A percentile compares a stretch with the other conserved stretches of the same genome.
Conservation (phyloP, 2,888 invertebrate genomes). For the Rotaria macrura region DNA sequence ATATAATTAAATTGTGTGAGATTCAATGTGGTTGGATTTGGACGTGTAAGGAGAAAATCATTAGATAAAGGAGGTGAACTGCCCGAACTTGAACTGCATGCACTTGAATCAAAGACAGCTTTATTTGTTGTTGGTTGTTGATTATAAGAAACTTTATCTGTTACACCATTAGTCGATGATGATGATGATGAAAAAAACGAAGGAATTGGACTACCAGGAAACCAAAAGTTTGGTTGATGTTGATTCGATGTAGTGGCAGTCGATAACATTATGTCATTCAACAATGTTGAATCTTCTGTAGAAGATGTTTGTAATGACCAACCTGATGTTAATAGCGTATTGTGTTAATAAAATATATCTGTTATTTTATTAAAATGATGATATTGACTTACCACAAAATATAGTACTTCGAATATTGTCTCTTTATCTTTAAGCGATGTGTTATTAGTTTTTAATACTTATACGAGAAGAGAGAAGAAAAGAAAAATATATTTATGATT, state of each 20-base stretch:
- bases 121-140: background rate
- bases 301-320: background rate
- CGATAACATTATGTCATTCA: background rate
- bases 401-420: background rate
- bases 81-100: constrained; percentile 10
- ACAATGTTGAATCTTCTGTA: background rate
- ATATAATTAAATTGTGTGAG: constrained; percentile 18
- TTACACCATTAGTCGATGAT: background rate
- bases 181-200: background rate
- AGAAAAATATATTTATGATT: constrained; percentile 1
- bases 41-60: background rate
- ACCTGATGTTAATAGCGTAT: background rate
- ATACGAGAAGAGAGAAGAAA: background rate
- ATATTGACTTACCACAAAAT: constrained; percentile 2
- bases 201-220: constrained; percentile 11
- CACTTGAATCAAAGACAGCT: background rate
- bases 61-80: background rate
- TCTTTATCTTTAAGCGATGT: background rate
- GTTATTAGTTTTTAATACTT: constrained; percentile 7
- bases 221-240: constrained; percentile 10
- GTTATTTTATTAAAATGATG: background rate
- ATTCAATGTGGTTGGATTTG: background rate
- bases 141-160: background rate
- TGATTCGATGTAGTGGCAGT: background rate
- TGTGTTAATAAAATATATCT: background rate